These are phyloP conservation scores for Microplitis mediator DNA, from an alignment of 1,140 invertebrate genomes.

Conservation along the genomic window DNA sequence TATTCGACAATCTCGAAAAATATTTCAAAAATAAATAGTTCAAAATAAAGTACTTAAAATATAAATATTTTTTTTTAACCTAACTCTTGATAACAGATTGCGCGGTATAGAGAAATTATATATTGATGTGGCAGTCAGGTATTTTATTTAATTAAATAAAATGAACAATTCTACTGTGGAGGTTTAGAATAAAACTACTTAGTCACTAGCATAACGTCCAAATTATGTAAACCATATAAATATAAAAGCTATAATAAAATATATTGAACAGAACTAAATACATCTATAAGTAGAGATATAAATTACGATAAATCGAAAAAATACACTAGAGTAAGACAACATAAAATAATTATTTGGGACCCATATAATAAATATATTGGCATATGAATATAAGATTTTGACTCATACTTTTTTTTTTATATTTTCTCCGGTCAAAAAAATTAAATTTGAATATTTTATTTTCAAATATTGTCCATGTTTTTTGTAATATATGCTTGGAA, in stretches of 20 bases:
- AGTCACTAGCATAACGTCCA: conserved; percentile 1
- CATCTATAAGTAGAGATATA: not conserved
- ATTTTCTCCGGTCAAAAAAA: not conserved
- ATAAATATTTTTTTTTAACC: not conserved
- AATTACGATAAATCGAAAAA: no score
- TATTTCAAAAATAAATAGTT: not conserved
- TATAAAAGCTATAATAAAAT: not conserved
- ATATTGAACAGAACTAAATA: no score
- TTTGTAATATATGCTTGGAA: no score
- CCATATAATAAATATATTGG: conserved; percentile 38
- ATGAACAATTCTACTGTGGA: not conserved
- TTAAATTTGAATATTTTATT: not conserved
- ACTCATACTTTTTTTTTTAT: conserved; percentile 7
- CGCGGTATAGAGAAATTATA: no score
- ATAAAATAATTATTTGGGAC: conserved; percentile 43
- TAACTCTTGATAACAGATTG: not conserved
- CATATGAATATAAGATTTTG: conserved; percentile 22
- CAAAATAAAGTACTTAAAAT: not conserved
- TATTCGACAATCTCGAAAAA: not conserved
- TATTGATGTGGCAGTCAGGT: no score
- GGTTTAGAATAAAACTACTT: not conserved
- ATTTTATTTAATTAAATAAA: not conserved
- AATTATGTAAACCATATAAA: not conserved
- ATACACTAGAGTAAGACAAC: not conserved
- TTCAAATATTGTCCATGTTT: no score